Conservation (phyloP, 2,797 vertebrate genomes). For the Rhadinocentrus ornatus region DNA sequence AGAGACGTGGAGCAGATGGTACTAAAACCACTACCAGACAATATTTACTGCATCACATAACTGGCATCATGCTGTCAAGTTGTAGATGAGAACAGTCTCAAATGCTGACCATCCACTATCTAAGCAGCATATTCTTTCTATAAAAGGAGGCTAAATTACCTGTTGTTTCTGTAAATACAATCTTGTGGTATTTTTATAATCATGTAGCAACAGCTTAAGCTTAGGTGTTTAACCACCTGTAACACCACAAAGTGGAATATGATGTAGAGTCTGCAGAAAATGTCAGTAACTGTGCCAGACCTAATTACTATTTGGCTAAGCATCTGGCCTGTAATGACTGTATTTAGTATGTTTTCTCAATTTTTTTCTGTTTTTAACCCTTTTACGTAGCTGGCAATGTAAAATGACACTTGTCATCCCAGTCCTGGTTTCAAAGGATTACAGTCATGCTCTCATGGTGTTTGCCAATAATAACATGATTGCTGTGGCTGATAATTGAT, state of each 20-base stretch:
- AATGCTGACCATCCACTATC: neutral
- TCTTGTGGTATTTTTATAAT: neutral
- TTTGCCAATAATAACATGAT: neutral
- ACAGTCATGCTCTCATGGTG: neutral
- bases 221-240: too few relatives aligned
- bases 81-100: neutral
- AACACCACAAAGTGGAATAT: constrained; percentile 1
- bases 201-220: neutral
- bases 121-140: neutral
- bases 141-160: neutral
- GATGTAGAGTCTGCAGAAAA: constrained; percentile 20
- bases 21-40: constrained; percentile 36
- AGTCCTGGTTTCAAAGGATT: neutral
- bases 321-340: constrained; percentile 14
- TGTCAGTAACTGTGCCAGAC: constrained; percentile 14
- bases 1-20: constrained; percentile 89
- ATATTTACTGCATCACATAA: neutral
- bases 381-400: neutral
- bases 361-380: neutral
- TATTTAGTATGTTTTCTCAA: constrained; percentile 3
- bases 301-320: constrained; percentile 34
- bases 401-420: too few relatives aligned
- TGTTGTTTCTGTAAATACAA: neutral
- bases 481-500: neutral
- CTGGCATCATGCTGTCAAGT: neutral